Percentiles rank a stretch among this genome's conserved stretches.
Conservation (phyloP, 2,888 invertebrate genomes). For the Troides oblongomaculatus region DNA sequence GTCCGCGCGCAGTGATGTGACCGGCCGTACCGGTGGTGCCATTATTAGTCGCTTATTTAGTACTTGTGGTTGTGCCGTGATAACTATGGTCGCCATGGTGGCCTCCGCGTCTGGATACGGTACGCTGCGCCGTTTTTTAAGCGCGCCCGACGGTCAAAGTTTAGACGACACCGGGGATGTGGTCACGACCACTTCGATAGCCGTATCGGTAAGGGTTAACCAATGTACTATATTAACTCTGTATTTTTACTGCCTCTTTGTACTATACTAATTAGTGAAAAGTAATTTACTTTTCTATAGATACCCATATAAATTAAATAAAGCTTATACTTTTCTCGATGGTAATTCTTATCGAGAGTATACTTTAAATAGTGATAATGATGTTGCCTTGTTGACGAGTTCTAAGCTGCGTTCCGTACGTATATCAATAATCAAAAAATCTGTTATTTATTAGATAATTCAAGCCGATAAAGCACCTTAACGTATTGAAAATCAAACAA, state of each 20-base stretch:
- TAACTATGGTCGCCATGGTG: slow-evolving; percentile 75
- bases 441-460: slow-evolving; percentile 39
- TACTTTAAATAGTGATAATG: slow-evolving; percentile 54
- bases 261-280: not conserved
- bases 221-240: not conserved
- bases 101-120: slow-evolving; percentile 76
- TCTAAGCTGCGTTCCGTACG: slow-evolving; percentile 19
- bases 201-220: slow-evolving; percentile 68
- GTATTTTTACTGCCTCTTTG: too few relatives aligned
- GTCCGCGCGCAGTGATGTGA: slow-evolving; percentile 52
- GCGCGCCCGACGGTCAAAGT: slow-evolving; percentile 70
- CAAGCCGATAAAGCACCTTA: slow-evolving; percentile 30
- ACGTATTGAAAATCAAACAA: not conserved
- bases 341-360: not conserved
- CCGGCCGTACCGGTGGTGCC: slow-evolving; percentile 65
- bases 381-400: slow-evolving; percentile 33
- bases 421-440: slow-evolving; percentile 36
- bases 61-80: slow-evolving; percentile 51
- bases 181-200: slow-evolving; percentile 66
- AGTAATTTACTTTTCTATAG: slow-evolving; percentile 27
- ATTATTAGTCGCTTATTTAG: slow-evolving; percentile 44
- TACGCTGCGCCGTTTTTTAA: slow-evolving; percentile 74
- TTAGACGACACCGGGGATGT: slow-evolving; percentile 50
- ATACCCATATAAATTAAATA: not conserved
- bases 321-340: too few relatives aligned